Evolutionary conservation across 2,797 vertebrate species (phyloP).

Genomic region (Rhadinocentrus ornatus): DNA sequence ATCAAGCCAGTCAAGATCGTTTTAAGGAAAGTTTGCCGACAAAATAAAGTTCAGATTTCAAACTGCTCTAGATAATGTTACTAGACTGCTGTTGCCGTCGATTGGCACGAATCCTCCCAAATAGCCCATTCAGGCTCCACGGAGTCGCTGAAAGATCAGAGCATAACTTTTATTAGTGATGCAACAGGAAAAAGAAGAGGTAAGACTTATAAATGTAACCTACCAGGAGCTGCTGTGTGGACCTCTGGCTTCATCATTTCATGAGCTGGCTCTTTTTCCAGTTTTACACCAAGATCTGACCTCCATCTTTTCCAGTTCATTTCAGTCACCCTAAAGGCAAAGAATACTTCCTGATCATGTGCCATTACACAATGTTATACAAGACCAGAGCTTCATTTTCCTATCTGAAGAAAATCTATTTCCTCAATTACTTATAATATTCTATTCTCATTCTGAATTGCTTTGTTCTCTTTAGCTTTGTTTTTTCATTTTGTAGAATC

Average conservation of each 20-base stretch:
- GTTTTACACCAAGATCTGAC: constrained; percentile 84
- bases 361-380: not conserved
- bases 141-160: constrained; percentile 53
- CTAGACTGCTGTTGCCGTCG: not conserved
- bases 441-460: not conserved
- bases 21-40: not conserved
- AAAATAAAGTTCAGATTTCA: not conserved
- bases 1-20: not conserved
- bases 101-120: constrained; percentile 22
- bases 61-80: not conserved
- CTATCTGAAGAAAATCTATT: not conserved
- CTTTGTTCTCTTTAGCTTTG: not conserved
- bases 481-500: not conserved
- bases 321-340: constrained; percentile 83
- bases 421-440: not conserved
- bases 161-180: not conserved
- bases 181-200: no score
- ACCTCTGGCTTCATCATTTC: not conserved
- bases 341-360: constrained; percentile 1
- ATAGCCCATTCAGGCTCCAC: constrained; percentile 25
- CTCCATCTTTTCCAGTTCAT: constrained; percentile 90
- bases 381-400: not conserved
- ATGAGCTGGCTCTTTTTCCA: constrained; percentile 85
- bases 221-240: not conserved
- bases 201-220: no score